These are phyloP conservation scores for Drosophila pandora DNA, from an alignment of 1,140 invertebrate species.

Conservation along the genomic window DNA sequence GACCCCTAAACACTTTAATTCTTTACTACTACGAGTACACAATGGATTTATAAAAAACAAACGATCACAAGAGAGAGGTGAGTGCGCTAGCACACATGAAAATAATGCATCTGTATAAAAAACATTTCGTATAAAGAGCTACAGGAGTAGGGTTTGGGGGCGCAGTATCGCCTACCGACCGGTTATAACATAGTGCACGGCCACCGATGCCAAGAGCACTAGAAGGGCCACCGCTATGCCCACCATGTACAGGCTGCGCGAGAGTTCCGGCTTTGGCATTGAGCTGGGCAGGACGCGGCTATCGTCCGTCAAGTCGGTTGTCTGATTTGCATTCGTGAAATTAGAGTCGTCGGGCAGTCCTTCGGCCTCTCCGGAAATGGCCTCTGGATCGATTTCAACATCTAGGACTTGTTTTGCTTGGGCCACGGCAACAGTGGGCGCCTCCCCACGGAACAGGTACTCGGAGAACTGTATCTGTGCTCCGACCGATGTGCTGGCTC, in stretches of 20 bases:
- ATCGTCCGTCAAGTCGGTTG: slow-evolving; percentile 25
- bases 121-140: slow-evolving; percentile 43
- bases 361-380: slow-evolving; percentile 66
- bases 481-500: not conserved
- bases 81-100: slow-evolving; percentile 46
- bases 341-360: slow-evolving; percentile 66
- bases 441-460: slow-evolving; percentile 79
- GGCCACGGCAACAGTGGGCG: slow-evolving; percentile 69
- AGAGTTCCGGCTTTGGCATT: slow-evolving; percentile 71
- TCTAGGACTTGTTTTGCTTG: slow-evolving; percentile 81
- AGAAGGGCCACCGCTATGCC: slow-evolving; percentile 72
- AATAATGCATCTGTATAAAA: slow-evolving; percentile 63
- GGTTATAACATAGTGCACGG: slow-evolving; percentile 61
- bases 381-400: slow-evolving; percentile 67
- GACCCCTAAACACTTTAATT: slow-evolving; percentile 59
- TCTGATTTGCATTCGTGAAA: slow-evolving; percentile 25
- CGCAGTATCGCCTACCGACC: slow-evolving; percentile 27
- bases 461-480: slow-evolving; percentile 73
- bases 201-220: slow-evolving; percentile 68
- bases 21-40: slow-evolving; percentile 67
- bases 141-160: slow-evolving; percentile 14
- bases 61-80: slow-evolving; percentile 74
- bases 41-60: slow-evolving; percentile 71
- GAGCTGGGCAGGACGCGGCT: slow-evolving; percentile 40
- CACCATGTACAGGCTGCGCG: slow-evolving; percentile 74